Evolutionary conservation across 2,797 vertebrate species (phyloP), one percentile per base, ranked within the genome.

Genomic region (Picus viridis): DNA sequence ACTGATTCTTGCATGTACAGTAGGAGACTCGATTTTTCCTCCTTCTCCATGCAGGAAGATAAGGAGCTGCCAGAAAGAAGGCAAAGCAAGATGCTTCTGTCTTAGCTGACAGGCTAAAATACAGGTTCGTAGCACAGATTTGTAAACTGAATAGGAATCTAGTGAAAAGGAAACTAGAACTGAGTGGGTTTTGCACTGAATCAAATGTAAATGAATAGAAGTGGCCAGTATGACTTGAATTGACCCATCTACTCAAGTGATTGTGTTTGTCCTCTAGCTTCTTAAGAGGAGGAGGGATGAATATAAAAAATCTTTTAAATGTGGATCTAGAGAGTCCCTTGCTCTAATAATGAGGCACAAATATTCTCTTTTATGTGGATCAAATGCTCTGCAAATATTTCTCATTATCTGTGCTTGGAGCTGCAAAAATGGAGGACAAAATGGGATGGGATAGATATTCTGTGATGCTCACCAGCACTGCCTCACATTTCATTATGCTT

Each of bases 1-100:
- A 92, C 4, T 88, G 82, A 89, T 75, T 95, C 70, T 88, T 88
- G 70, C 47, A 88, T 73, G 77, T 88, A 71, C 32, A 67, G 39
- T 56, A 70, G 47, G 32, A 89, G 71, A 92, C 41, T 61, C 49
- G 39, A 93, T 89, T 86, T 71, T 89, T 53, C 59, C 87, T 82
- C 26, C 30, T 77, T 63, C 30, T 89, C 62, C 61, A 71, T 68
- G 47, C 58, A 69, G 61, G 30, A 87, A 74, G 72, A 91, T 88
- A 75, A 79, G 75, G 82, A 83, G 94, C 72, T 83, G 47, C 90
- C 70, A 75, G 65, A 41, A 95, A 43, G 39, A 32, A 49, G 24
- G 95, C 71, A 94, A 93, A 78, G 49, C 24, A 67, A 84, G 83
- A 92, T 7, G 17, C 4, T 53, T 71, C 58, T 82, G 2, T 59